A percentile compares a stretch with the other conserved stretches of the same genome.
Conservation (phyloP, 1,140 invertebrate genomes). For the Lerema accius region DNA sequence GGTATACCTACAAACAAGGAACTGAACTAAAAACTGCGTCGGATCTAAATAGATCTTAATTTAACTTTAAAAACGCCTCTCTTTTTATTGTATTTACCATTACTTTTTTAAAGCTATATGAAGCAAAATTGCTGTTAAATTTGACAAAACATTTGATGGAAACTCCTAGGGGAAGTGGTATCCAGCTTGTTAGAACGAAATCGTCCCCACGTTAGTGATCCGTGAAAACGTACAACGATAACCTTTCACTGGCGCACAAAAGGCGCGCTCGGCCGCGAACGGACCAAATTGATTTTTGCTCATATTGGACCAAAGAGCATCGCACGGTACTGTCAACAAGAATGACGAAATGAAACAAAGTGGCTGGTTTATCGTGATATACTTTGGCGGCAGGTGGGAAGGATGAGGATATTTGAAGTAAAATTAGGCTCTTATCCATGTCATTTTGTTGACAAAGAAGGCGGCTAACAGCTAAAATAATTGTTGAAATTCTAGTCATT, state of each 20-base stretch:
- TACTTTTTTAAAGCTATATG: too few relatives aligned
- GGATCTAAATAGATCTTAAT: too few relatives aligned
- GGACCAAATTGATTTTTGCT: slow-evolving; percentile 76
- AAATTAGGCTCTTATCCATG: too few relatives aligned
- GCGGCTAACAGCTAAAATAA: too few relatives aligned
- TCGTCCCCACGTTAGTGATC: slow-evolving; percentile 56
- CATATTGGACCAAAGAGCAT: slow-evolving; percentile 59
- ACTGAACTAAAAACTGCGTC: too few relatives aligned
- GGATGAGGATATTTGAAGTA: too few relatives aligned
- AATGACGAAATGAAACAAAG: slow-evolving; percentile 35
- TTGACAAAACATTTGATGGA: not conserved
- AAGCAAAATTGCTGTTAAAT: too few relatives aligned
- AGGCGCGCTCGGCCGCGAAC: slow-evolving; percentile 65
- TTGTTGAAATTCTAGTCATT: too few relatives aligned
- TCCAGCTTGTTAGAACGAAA: slow-evolving; percentile 59
- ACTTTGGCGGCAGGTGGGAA: not conserved
- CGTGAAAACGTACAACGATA: slow-evolving; percentile 72
- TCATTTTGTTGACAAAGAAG: too few relatives aligned
- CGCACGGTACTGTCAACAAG: slow-evolving; percentile 27
- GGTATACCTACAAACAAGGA: too few relatives aligned
- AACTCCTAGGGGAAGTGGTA: slow-evolving; percentile 3
- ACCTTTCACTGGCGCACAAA: slow-evolving; percentile 73
- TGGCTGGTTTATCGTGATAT: not conserved
- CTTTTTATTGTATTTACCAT: too few relatives aligned
- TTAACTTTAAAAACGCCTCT: too few relatives aligned